Evolutionary conservation across 2,113 vertebrate species (phyloP).

Genomic region (Peromyscus californicus): DNA sequence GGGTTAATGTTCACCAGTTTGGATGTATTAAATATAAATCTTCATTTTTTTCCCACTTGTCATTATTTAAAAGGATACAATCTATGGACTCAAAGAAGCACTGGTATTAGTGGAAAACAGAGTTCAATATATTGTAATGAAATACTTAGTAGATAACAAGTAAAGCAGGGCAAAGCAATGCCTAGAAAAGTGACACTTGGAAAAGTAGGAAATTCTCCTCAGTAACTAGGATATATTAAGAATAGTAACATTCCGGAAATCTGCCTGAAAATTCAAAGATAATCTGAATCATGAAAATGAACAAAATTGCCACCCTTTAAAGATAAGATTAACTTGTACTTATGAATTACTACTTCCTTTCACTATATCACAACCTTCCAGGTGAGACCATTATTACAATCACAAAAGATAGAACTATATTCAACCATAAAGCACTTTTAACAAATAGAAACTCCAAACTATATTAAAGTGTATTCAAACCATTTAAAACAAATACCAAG

Average conservation of each 20-base stretch:
- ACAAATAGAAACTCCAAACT: background rate
- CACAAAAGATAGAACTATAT: background rate
- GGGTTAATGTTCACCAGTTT: background rate
- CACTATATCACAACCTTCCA: background rate
- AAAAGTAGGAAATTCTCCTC: background rate
- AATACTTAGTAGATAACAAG: background rate
- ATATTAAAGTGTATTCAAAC: background rate
- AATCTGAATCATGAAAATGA: background rate
- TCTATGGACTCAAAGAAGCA: background rate
- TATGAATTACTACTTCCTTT: background rate
- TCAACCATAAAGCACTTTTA: background rate
- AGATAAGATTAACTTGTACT: background rate
- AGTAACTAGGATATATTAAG: background rate
- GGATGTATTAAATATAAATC: background rate
- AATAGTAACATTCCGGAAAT: background rate
- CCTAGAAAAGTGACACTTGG: background rate
- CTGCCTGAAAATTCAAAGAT: background rate
- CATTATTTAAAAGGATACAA: background rate
- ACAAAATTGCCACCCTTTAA: background rate
- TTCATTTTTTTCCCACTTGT: background rate
- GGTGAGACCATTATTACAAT: background rate
- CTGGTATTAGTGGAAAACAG: background rate
- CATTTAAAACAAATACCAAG: background rate
- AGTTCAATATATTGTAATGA: background rate
- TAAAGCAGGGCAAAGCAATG: background rate